These are phyloP conservation scores for Anabas testudineus DNA, from an alignment of 2,797 vertebrate genomes.

Conservation along the genomic window DNA sequence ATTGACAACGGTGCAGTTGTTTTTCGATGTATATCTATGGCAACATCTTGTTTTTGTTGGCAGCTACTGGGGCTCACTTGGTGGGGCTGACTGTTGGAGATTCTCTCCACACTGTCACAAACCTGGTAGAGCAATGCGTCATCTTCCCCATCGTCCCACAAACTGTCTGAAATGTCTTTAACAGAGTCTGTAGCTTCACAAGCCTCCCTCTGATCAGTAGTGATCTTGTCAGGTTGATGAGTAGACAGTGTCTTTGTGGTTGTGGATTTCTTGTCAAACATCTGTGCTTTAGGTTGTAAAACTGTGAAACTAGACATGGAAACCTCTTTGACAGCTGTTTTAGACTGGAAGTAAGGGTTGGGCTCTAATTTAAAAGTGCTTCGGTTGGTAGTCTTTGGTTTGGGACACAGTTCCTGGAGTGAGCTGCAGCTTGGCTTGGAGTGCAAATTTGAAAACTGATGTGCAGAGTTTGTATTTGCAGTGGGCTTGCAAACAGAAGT, in stretches of 20 bases:
- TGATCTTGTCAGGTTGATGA: slow-evolving; percentile 25
- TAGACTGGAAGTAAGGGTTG: slow-evolving; percentile 69
- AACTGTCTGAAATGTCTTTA: slow-evolving; percentile 62
- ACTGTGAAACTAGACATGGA: slow-evolving; percentile 58
- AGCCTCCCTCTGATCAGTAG: slow-evolving; percentile 55
- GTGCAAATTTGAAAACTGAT: slow-evolving; percentile 13
- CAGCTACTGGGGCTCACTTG: neutral
- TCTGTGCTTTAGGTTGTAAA: slow-evolving; percentile 37
- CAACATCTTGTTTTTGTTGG: slow-evolving; percentile 26
- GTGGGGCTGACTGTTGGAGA: slow-evolving; percentile 77
- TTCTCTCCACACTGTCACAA: slow-evolving; percentile 91
- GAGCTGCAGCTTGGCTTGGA: slow-evolving; percentile 41
- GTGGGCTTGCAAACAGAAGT: slow-evolving; percentile 30
- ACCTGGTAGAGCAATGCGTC: slow-evolving; percentile 91
- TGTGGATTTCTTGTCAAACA: slow-evolving; percentile 39
- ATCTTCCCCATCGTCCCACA: slow-evolving; percentile 90
- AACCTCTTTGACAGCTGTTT: slow-evolving; percentile 42
- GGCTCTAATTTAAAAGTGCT: slow-evolving; percentile 74
- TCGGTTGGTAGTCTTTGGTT: slow-evolving; percentile 70
- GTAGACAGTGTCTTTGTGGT: slow-evolving; percentile 16
- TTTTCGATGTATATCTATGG: slow-evolving; percentile 27
- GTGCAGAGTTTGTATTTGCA: slow-evolving; percentile 19
- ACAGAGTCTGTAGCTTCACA: slow-evolving; percentile 2
- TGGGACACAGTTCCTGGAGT: slow-evolving; percentile 70
- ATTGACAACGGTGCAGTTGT: slow-evolving; percentile 38